These are phyloP conservation scores for Podiceps cristatus DNA, from an alignment of 2,113 vertebrate genomes.

Conservation along the genomic window DNA sequence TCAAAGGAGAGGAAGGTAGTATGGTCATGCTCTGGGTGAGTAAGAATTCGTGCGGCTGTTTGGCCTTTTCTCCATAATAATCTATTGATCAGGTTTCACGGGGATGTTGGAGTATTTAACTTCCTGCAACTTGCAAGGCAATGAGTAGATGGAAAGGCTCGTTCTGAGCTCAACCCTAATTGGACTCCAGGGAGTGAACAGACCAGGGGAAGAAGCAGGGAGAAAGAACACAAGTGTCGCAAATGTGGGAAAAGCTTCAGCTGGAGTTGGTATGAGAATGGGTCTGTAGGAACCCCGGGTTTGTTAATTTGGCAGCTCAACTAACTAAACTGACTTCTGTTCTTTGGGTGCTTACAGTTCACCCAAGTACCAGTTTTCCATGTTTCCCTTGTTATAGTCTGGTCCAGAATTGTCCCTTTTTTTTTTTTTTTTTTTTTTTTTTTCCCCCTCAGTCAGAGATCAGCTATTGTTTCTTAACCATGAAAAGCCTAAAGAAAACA, in stretches of 20 bases:
- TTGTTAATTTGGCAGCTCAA: neutral
- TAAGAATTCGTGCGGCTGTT: neutral
- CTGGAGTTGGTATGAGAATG: neutral
- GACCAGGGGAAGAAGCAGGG: neutral
- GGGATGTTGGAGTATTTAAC: neutral
- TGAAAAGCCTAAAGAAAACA: neutral
- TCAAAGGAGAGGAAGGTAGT: neutral
- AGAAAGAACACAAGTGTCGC: neutral
- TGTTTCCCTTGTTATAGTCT: neutral
- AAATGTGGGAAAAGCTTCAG: neutral
- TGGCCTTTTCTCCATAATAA: neutral
- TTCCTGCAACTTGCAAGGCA: neutral
- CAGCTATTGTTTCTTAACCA: neutral
- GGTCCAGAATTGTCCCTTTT: neutral
- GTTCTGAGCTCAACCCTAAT: neutral
- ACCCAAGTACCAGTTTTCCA: neutral
- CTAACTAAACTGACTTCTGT: neutral
- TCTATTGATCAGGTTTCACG: neutral
- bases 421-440: no score
- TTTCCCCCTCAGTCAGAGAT: neutral
- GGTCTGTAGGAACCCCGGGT: neutral
- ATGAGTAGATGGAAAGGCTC: neutral
- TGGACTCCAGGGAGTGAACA: neutral
- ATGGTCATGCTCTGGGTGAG: neutral
- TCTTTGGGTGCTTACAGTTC: neutral